These are phyloP conservation scores for Mormyrus iriodes DNA, from an alignment of 2,113 vertebrate species.

Conservation along the genomic window DNA sequence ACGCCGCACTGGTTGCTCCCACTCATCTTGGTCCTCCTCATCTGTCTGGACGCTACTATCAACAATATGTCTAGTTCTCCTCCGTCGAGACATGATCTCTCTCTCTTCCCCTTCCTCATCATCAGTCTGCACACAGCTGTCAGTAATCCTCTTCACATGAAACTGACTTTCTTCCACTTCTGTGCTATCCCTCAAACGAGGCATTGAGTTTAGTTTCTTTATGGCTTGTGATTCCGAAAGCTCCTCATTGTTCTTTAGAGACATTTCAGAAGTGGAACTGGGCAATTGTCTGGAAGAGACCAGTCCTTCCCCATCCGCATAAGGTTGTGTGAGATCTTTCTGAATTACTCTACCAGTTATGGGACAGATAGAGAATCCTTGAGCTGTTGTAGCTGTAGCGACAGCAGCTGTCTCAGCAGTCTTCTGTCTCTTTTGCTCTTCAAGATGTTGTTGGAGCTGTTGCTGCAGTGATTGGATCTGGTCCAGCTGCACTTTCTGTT, in stretches of 20 bases:
- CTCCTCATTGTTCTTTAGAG: conserved; percentile 75
- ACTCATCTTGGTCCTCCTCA: conserved; percentile 85
- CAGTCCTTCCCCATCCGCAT: conserved; percentile 31
- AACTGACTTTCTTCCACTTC: conserved; percentile 67
- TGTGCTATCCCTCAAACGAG: conserved; percentile 74
- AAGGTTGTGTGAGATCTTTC: conserved; percentile 61
- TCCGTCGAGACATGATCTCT: conserved; percentile 75
- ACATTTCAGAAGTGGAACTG: conserved; percentile 87
- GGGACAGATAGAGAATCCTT: conserved; percentile 54
- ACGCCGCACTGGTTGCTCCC: conserved; percentile 84
- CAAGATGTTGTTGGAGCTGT: conserved; percentile 91
- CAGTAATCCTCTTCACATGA: conserved; percentile 71
- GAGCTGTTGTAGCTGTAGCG: conserved; percentile 57
- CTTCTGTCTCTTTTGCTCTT: conserved; percentile 91
- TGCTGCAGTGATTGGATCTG: conserved; percentile 96
- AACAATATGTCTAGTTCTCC: conserved; percentile 73
- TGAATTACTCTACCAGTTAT: conserved; percentile 51
- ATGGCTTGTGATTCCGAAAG: conserved; percentile 71
- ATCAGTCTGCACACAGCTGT: conserved; percentile 92
- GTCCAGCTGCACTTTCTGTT: conserved; percentile 92
- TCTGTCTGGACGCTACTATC: conserved; percentile 96
- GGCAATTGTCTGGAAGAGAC: conserved; percentile 67
- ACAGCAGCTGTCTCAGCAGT: conserved; percentile 52
- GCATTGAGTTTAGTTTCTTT: conserved; percentile 92
- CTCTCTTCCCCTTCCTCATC: conserved; percentile 88